A percentile compares a stretch with the other conserved stretches of the same genome.
phyloP scores from a whole-genome alignment of 2,113 vertebrate genomes.

The Leptocoma aspasia region DNA sequence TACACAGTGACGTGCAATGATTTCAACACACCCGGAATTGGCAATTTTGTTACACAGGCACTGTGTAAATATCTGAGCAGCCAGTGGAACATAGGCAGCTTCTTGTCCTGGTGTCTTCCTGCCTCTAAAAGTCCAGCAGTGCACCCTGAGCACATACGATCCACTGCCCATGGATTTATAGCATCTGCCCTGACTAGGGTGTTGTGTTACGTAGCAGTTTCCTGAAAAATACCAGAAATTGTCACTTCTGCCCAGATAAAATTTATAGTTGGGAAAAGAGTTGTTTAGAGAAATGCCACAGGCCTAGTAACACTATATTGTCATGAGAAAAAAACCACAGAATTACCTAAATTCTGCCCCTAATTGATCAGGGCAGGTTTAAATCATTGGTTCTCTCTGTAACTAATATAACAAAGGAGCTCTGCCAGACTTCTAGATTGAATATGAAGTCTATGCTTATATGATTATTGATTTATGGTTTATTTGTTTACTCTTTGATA shows the following conservation, averaged over 20 bases:
- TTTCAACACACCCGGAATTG: neutral
- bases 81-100: neutral
- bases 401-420: neutral
- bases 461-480: neutral
- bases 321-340: neutral
- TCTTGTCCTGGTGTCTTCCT: neutral
- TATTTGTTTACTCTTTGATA: neutral
- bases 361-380: neutral
- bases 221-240: neutral
- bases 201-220: neutral
- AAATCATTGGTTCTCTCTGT: neutral
- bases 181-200: neutral
- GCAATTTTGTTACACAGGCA: neutral
- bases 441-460: neutral
- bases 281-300: neutral
- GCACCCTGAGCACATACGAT: rapidly evolving
- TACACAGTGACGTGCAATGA: neutral
- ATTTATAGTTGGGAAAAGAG: neutral
- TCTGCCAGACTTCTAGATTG: neutral
- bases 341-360: neutral
- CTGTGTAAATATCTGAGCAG: neutral
- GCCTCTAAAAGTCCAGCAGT: neutral
- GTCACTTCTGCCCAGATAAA: neutral
- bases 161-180: neutral
- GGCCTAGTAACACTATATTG: neutral